Evolutionary conservation across 2,113 vertebrate species (phyloP).

Genomic region (Setophaga petechia): DNA sequence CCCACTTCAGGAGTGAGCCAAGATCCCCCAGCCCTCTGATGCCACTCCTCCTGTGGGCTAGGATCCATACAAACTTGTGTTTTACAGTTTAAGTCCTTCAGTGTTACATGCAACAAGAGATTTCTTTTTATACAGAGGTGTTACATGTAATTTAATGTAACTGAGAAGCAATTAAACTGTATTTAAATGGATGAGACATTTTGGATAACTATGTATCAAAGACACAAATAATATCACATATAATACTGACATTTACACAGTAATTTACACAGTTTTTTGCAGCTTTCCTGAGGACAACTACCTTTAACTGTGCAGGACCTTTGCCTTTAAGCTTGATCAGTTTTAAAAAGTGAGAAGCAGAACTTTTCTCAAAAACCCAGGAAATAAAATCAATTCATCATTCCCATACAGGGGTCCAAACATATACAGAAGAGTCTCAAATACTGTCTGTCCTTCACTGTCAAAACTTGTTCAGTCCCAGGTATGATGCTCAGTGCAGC

Average conservation of each 20-base stretch:
- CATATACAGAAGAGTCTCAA: neutral
- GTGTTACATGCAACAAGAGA: neutral
- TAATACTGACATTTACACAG: neutral
- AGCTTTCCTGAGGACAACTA: neutral
- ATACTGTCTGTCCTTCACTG: neutral
- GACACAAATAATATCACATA: neutral
- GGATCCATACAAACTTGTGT: neutral
- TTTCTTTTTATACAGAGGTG: neutral
- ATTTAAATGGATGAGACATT: neutral
- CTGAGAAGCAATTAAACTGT: no score
- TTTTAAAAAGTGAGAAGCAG: neutral
- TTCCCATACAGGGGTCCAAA: neutral
- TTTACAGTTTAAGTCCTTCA: neutral
- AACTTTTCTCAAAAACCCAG: neutral
- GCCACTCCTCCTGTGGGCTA: neutral
- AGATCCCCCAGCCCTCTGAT: neutral
- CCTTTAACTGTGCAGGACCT: neutral
- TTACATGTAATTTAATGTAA: neutral
- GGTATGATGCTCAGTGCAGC: neutral
- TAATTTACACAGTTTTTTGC: neutral
- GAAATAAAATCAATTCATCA: neutral
- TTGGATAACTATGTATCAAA: neutral
- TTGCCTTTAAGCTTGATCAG: neutral
- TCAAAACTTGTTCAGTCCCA: neutral
- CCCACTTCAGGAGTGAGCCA: neutral